Evolutionary conservation across 2,797 vertebrate genomes (phyloP), one percentile per base, ranked within the genome.

Genomic region (Cygnus olor): DNA sequence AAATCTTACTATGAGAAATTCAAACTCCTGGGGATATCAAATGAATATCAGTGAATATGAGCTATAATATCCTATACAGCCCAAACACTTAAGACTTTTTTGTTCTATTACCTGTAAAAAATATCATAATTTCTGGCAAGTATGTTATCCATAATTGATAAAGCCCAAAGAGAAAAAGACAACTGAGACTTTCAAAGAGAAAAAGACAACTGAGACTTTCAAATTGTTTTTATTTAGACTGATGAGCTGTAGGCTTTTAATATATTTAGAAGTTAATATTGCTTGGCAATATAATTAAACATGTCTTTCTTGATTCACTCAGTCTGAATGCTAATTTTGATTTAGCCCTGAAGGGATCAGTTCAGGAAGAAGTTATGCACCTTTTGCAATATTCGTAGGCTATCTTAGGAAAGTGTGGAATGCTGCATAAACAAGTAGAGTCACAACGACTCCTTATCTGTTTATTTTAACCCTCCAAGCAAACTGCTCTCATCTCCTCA

Each of bases 221-320:
- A 90, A 40, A 68, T 84, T 91, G 22, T 25, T 85, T 80, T 94
- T 44, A 57, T 95, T 91, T 91, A 92, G 49, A 57, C 58, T 65
- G 89, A 83, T 80, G 57, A 18, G 40, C 53, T 94, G 21, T 40
- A 82, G 30, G 34, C 76, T 71, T 96, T 92, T 93, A 93, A 90
- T 89, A 60, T 78, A 89, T 90, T 91, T 86, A 95, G 74, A 96
- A 95, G 79, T 93, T 96, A 96, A 94, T 90, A 89, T 94, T 66
- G 42, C 63, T 60, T 93, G 86, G 72, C 71, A 97, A 89, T 95
- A 68, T 94, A 96, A 96, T 96, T 93, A 95, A 96, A 95, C 42
- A 77, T 89, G 77, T 91, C 84, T 96, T 93, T 95, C 53, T 88
- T 80, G 53, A 93, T 95, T 97, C 90, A 69, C 8, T 96, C 70